These are phyloP conservation scores for Hirtodrosophila trivittata DNA, from an alignment of 2,888 invertebrate genomes.

Conservation along the genomic window DNA sequence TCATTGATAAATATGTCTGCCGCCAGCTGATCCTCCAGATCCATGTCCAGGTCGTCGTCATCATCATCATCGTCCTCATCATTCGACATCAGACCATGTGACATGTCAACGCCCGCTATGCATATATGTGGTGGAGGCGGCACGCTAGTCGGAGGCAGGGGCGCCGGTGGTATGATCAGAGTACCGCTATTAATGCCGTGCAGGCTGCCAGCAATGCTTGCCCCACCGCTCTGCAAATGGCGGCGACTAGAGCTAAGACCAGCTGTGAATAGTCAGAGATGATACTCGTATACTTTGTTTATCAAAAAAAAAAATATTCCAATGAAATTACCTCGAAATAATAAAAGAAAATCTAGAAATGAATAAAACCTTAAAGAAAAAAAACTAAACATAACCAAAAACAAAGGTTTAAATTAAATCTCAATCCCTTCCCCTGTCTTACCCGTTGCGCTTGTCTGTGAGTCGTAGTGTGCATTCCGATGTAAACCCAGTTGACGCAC, in stretches of 20 bases:
- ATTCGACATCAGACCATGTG: slow-evolving; percentile 78
- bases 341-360: slow-evolving; percentile 42
- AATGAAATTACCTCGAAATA: slow-evolving; percentile 45
- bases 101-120: slow-evolving; percentile 81
- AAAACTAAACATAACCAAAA: slow-evolving; percentile 38
- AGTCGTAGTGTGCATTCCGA: slow-evolving; percentile 84
- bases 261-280: slow-evolving; percentile 36
- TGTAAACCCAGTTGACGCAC: slow-evolving; percentile 83
- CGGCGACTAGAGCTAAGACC: slow-evolving; percentile 84
- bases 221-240: slow-evolving; percentile 83
- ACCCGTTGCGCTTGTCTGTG: slow-evolving; percentile 84
- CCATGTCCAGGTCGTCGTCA: slow-evolving; percentile 77
- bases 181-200: slow-evolving; percentile 83
- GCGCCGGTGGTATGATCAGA: slow-evolving; percentile 83
- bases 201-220: slow-evolving; percentile 84
- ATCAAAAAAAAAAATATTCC: background rate
- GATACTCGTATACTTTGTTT: no score
- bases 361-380: slow-evolving; percentile 66
- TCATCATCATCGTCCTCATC: slow-evolving; percentile 78
- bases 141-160: slow-evolving; percentile 83
- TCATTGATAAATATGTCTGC: slow-evolving; percentile 82
- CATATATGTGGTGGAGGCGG: slow-evolving; percentile 84
- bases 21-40: slow-evolving; percentile 79
- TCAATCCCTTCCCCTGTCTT: slow-evolving; percentile 27
- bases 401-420: slow-evolving; percentile 29